Base-by-base conservation (phyloP, 1,140 invertebrate species). In the Drosophila insularis region DNA sequence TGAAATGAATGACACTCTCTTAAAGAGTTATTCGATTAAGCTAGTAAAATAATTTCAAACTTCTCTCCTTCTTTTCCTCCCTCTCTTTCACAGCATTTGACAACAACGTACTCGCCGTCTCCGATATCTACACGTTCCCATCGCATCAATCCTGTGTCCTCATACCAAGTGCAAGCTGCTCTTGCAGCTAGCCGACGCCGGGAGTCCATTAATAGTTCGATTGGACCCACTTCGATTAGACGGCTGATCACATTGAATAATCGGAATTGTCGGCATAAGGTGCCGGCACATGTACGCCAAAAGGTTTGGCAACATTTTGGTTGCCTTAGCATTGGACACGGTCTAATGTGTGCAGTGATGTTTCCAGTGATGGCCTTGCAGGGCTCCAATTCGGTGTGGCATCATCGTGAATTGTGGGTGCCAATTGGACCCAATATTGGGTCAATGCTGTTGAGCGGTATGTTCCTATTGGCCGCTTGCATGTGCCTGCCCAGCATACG, bases 171-270 rank as follows among this genome's bases (percentile, higher is more conserved):
- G 62, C 89, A 90, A 73, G 90, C 81, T 10, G 91, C 87, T 3
- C 59, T 89, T 65, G 90, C 84, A 10, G 89, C 86, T 14, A 93
- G 93, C 63, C 90, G 93, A n/a, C 92, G 94, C 10, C 92, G 94
- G 2, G 94, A 95, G 61, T 95, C 94, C 4, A 92, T 95, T 76
- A 94, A 93, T 63, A 95, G 94, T 54, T 95, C 94, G 2, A 94
- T 94, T 19, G 94, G 94, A 0, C 94, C 94, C 2, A 95, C 94
- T 0, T 95, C 94, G 4, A 95, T 95, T 1, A 90, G 94, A 8
- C 92, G 94, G 0, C 80, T 95, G 11, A 94, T 95, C 43, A 94
- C 94, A 1, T 92, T 95, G 4, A 91, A 91, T n/a, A 95, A 94
- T 5, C 90, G 94, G 17, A 90, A 92, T 21, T 91, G 93, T 32